A percentile compares a stretch with the other conserved stretches of the same genome.
Evolutionary conservation across 2,888 invertebrate genomes (phyloP).

Genomic region (Meteorus cinctellus): DNA sequence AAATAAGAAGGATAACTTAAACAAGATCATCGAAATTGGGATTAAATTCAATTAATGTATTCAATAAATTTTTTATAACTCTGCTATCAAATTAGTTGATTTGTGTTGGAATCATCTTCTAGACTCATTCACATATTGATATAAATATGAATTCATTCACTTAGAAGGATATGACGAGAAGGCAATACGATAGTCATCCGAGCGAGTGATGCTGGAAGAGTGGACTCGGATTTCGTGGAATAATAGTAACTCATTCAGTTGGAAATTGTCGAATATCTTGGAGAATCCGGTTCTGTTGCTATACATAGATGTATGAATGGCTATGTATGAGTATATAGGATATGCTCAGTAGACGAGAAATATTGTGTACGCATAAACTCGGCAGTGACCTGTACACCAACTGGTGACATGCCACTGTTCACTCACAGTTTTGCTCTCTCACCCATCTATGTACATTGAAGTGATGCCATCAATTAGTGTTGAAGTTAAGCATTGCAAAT

Average conservation of each 20-base stretch:
- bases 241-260: conserved; percentile 14
- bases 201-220: conserved; percentile 15
- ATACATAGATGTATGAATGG: neutral
- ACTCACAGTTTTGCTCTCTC: too few relatives aligned
- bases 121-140: neutral
- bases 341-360: neutral
- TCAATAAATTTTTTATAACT: too few relatives aligned
- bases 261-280: conserved; percentile 26
- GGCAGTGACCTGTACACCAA: neutral
- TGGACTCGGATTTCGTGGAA: neutral
- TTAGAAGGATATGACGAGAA: conserved; percentile 8
- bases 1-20: too few relatives aligned
- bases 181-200: neutral
- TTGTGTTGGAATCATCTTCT: neutral
- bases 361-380: neutral
- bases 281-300: neutral
- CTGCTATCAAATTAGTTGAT: too few relatives aligned
- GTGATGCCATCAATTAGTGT: conserved; percentile 1
- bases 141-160: conserved; percentile 1
- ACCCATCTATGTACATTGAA: neutral
- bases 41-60: too few relatives aligned
- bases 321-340: neutral
- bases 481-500: conserved; percentile 7
- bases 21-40: too few relatives aligned
- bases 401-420: neutral